phyloP scores from a whole-genome alignment of 2,113 vertebrate species.

The Eupsittula cactorum region DNA sequence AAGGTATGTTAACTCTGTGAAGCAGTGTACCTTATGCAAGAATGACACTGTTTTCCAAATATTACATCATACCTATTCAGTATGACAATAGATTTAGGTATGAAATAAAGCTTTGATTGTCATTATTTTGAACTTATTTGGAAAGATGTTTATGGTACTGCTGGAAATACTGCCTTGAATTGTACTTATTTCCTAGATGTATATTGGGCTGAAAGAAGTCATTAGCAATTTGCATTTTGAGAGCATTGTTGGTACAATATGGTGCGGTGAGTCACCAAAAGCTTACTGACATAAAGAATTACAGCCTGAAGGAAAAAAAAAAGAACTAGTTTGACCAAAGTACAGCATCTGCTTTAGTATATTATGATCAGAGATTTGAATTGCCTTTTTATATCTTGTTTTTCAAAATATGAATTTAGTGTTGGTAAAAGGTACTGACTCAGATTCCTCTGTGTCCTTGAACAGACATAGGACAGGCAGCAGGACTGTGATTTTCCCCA shows the following conservation, averaged over 20 bases:
- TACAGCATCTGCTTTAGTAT: neutral
- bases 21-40: neutral
- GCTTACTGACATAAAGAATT: neutral
- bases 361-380: neutral
- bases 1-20: neutral
- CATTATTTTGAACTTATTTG: neutral
- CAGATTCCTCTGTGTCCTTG: neutral
- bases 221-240: constrained; percentile 50
- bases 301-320: neutral
- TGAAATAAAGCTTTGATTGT: neutral
- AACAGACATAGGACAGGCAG: neutral
- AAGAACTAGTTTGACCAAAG: neutral
- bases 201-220: neutral
- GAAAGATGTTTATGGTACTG: neutral
- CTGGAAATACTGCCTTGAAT: neutral
- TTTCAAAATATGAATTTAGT: neutral
- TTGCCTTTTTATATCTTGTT: neutral
- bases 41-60: neutral
- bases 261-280: constrained; percentile 40
- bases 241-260: constrained; percentile 14
- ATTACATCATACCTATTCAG: neutral
- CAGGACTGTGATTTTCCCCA: neutral
- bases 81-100: neutral
- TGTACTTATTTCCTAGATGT: neutral
- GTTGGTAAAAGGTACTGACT: neutral